These are phyloP conservation scores for Drosophila aldrichi DNA, from an alignment of 2,888 invertebrate species.

Conservation along the genomic window DNA sequence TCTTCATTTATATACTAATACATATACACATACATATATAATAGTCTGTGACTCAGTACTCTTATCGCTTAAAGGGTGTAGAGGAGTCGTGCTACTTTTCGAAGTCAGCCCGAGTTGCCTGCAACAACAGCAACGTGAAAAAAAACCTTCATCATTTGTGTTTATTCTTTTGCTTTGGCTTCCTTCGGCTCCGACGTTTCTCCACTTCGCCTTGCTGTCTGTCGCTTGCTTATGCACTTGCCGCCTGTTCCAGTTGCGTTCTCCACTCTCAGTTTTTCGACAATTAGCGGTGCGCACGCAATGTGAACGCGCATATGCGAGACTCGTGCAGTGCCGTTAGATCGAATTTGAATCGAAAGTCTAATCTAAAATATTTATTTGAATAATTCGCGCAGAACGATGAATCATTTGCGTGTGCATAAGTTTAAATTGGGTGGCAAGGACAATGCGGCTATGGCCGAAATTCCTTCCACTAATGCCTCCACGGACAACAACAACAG, in stretches of 20 bases:
- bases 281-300: slow-evolving; percentile 54
- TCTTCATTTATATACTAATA: not conserved
- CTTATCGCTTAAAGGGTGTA: slow-evolving; percentile 24
- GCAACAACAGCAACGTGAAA: slow-evolving; percentile 9
- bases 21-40: not conserved
- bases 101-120: not conserved
- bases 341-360: slow-evolving; percentile 21
- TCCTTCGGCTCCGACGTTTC: slow-evolving; percentile 41
- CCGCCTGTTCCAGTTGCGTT: slow-evolving; percentile 35
- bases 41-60: not conserved
- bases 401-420: slow-evolving; percentile 81
- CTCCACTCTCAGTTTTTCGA: slow-evolving; percentile 32
- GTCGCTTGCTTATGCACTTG: slow-evolving; percentile 33
- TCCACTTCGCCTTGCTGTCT: slow-evolving; percentile 7
- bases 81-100: slow-evolving; percentile 5
- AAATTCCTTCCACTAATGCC: slow-evolving; percentile 27
- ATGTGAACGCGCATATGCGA: slow-evolving; percentile 31
- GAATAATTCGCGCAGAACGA: slow-evolving; percentile 32
- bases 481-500: slow-evolving; percentile 47
- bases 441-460: slow-evolving; percentile 47
- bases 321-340: slow-evolving; percentile 11
- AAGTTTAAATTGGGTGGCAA: slow-evolving; percentile 75
- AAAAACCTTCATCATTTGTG: slow-evolving; percentile 30
- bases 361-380: slow-evolving; percentile 12
- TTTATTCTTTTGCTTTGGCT: slow-evolving; percentile 56